These are phyloP conservation scores for Ophonus ardosiacus DNA, from an alignment of 2,888 invertebrate species.

Conservation along the genomic window DNA sequence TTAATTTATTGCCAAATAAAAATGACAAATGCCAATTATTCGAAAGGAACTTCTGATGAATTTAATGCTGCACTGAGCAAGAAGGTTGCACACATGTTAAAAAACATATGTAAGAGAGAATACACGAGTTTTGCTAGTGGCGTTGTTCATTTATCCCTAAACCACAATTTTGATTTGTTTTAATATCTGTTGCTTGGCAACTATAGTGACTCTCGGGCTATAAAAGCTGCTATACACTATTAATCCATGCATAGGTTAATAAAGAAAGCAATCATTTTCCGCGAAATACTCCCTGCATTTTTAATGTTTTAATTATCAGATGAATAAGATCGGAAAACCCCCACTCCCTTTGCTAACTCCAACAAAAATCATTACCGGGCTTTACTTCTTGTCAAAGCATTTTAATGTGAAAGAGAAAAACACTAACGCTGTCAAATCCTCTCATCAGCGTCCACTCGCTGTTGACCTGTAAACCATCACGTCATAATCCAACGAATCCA, in stretches of 20 bases:
- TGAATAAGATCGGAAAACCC: slow-evolving; percentile 11
- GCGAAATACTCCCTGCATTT: slow-evolving; percentile 6
- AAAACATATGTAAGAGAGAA: no score
- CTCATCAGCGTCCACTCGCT: neutral
- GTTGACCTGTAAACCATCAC: slow-evolving; percentile 25
- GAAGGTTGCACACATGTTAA: no score
- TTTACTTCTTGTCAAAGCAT: neutral
- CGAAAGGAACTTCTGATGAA: no score
- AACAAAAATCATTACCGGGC: neutral
- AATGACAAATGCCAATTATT: no score
- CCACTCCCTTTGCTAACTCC: neutral
- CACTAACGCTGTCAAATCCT: neutral
- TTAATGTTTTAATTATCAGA: slow-evolving; percentile 33
- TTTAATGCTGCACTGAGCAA: no score
- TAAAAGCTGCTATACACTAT: neutral
- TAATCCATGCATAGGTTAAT: slow-evolving; percentile 2
- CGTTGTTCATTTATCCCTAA: no score
- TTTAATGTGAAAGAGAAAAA: neutral
- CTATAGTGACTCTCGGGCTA: no score
- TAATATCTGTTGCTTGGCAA: no score
- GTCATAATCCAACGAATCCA: slow-evolving; percentile 59
- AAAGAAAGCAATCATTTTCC: slow-evolving; percentile 16
- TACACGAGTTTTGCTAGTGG: no score
- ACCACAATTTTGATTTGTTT: no score
- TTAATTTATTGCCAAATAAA: no score